phyloP scores from a whole-genome alignment of 2,113 vertebrate species.

The Lethenteron reissneri region DNA sequence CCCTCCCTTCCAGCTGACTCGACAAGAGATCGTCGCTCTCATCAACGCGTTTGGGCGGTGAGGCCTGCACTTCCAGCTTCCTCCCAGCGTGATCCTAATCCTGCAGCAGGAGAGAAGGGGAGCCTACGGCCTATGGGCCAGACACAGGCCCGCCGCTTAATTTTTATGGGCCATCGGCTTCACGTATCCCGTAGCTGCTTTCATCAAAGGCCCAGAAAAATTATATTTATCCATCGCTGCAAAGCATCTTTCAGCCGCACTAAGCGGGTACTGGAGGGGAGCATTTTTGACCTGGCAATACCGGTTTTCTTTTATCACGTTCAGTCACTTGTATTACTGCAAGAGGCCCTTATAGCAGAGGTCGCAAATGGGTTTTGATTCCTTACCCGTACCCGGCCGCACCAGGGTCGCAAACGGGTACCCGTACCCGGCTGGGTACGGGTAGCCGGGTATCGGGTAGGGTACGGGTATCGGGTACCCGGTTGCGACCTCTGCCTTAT shows the following conservation, averaged over 20 bases:
- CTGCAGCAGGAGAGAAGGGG: neutral
- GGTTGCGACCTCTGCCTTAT: too few species aligned
- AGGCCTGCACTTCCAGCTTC: neutral
- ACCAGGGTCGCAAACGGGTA: too few species aligned
- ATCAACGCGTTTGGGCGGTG: constrained; percentile 79
- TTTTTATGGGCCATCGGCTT: constrained; percentile 9
- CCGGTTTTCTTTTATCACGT: too few species aligned
- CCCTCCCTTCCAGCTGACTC: constrained; percentile 57
- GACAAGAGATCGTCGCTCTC: constrained; percentile 68
- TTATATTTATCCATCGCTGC: neutral
- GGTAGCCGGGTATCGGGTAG: too few species aligned
- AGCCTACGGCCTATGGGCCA: neutral
- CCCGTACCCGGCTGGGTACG: too few species aligned
- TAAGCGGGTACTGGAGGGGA: too few species aligned
- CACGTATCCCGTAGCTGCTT: neutral
- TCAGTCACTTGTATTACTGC: too few species aligned
- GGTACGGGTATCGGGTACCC: too few species aligned
- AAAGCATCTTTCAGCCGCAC: neutral
- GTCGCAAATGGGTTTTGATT: too few species aligned
- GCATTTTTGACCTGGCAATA: too few species aligned
- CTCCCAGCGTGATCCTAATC: constrained; percentile 8
- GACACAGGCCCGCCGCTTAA: neutral
- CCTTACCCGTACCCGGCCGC: too few species aligned
- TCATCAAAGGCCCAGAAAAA: neutral
- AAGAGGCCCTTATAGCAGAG: too few species aligned